Conservation (phyloP, 2,888 invertebrate species). For the Phlogophora meticulosa region DNA sequence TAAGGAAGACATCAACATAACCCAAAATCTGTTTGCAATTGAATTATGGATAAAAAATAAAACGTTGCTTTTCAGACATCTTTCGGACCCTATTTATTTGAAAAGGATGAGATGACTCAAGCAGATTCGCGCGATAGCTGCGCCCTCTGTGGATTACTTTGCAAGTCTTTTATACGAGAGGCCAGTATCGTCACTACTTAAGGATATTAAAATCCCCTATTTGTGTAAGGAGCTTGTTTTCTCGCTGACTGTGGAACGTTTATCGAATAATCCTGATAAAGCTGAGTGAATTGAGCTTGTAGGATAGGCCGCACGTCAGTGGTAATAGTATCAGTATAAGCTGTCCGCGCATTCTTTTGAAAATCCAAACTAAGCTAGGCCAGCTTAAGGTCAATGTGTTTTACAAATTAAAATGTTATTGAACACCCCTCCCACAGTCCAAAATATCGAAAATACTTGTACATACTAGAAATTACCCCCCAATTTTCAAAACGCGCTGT, state of each 20-base stretch:
- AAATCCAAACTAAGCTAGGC: no score
- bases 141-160: conserved; percentile 90
- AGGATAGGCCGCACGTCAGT: conserved; percentile 14
- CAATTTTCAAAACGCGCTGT: no score
- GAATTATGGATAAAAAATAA: conserved; percentile 76
- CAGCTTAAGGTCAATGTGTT: no score
- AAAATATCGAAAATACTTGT: no score
- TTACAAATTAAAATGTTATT: no score
- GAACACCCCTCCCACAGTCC: no score
- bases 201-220: conserved; percentile 90
- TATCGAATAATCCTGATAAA: conserved; percentile 83
- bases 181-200: conserved; percentile 90
- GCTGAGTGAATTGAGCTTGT: conserved; percentile 71
- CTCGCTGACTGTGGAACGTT: conserved; percentile 81
- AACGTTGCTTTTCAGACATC: conserved; percentile 75
- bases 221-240: conserved; percentile 90
- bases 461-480: no score
- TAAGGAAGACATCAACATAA: conserved; percentile 41
- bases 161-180: conserved; percentile 89
- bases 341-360: no score
- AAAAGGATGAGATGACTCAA: conserved; percentile 90
- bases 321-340: no score
- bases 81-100: conserved; percentile 88
- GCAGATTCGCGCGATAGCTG: conserved; percentile 89
- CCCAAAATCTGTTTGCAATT: conserved; percentile 60